Conservation (phyloP, 1,140 invertebrate genomes). For the Glomeris maerens region DNA sequence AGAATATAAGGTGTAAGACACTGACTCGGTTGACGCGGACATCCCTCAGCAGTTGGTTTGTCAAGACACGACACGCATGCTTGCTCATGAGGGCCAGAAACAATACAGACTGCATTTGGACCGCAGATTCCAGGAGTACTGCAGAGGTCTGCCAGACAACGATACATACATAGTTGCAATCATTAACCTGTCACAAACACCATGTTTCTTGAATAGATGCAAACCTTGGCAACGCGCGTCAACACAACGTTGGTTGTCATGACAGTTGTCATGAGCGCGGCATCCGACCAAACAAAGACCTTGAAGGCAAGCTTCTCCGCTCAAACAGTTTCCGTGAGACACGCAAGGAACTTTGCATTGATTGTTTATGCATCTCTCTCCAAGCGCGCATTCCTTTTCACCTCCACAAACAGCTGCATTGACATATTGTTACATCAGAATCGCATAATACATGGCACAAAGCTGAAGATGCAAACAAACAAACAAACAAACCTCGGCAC, state of each 20-base stretch:
- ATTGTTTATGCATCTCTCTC: constrained; percentile 61
- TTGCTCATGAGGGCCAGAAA: constrained; percentile 38
- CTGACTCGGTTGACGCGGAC: background rate
- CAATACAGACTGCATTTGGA: constrained; percentile 63
- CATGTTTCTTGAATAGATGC: too few relatives aligned
- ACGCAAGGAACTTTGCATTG: constrained; percentile 52
- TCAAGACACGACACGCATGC: background rate
- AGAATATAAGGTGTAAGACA: background rate
- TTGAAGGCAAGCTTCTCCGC: constrained; percentile 59
- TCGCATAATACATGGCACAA: too few relatives aligned
- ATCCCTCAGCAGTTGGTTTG: background rate
- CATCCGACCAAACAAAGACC: constrained; percentile 67
- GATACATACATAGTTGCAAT: too few relatives aligned
- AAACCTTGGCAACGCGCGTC: constrained; percentile 52
- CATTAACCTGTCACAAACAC: too few relatives aligned
- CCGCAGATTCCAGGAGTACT: constrained; percentile 57
- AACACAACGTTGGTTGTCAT: constrained; percentile 53
- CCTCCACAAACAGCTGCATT: constrained; percentile 57
- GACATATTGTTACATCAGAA: too few relatives aligned
- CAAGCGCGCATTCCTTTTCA: constrained; percentile 56
- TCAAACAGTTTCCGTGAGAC: constrained; percentile 60
- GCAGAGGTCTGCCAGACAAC: constrained; percentile 48
- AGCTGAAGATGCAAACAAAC: background rate
- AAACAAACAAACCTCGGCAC: constrained; percentile 43
- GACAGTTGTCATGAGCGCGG: constrained; percentile 62